Evolutionary conservation across 2,797 vertebrate genomes (phyloP), one percentile per base, ranked within the genome.

Genomic region (Amniataba percoides): DNA sequence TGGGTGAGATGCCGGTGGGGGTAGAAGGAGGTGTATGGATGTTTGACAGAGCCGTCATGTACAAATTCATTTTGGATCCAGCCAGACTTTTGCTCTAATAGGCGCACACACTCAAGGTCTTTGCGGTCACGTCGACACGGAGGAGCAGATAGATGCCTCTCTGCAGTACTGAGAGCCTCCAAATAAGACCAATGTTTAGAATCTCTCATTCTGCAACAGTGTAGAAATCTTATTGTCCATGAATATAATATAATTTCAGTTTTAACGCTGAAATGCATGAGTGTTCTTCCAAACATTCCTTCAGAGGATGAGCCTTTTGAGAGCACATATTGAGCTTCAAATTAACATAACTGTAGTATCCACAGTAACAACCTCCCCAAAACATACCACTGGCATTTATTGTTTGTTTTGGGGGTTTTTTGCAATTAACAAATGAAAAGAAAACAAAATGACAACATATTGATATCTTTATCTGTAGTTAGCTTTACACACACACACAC

Each of bases 1-100:
- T 62, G 55, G 72, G 46, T 70, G 79, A 64, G 75, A 40, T 57
- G 74, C 57, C 55, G 73, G 74, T 63, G 71, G 77, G 80, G 76
- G 84, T 60, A 40, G 62, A 51, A 40, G 76, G 82, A 81, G 72
- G 81, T 85, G 77, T 81, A 74, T 69, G 63, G 82, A 81, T 89
- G 77, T 90, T 91, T 93, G 93, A 94, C 92, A 93, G 88, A 90
- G 82, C 87, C 84, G 67, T 94, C 87, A 89, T 92, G 89, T 93
- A 90, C 90, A 92, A 90, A 94, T 91, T 94, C 83, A 89, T 92
- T 94, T 93, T 90, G 74, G 86, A 90, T 88, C 91, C 81, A 82
- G 83, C 59, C 79, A 83, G 86, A 91, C 89, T 86, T 92, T 88
- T 82, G 87, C 74, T 83, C 71, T 91, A 89, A 91, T 87, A 85